Percentiles rank a stretch among this genome's conserved stretches.
These are phyloP conservation scores for Ceyx melanurus DNA, from an alignment of 2,113 vertebrate genomes.

Conservation along the genomic window DNA sequence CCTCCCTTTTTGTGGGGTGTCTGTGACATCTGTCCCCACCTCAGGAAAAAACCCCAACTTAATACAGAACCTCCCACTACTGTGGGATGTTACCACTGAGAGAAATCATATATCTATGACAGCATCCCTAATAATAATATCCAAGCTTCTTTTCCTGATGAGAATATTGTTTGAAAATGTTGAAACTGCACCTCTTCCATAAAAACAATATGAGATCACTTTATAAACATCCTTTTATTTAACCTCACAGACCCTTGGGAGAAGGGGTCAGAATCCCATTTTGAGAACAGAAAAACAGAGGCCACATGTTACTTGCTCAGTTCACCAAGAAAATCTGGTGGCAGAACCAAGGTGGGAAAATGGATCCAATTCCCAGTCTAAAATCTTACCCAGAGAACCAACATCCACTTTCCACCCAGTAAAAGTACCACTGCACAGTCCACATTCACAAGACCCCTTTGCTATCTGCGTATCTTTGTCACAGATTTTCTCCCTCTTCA, in stretches of 20 bases:
- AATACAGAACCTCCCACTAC: not conserved
- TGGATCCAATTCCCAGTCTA: not conserved
- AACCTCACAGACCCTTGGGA: conserved; percentile 5
- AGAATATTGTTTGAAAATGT: conserved; percentile 1
- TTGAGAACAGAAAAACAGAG: not conserved
- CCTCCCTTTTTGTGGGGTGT: not conserved
- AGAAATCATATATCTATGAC: not conserved
- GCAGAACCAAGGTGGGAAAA: not conserved
- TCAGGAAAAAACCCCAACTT: not conserved
- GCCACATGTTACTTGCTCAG: not conserved
- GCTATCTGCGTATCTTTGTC: not conserved
- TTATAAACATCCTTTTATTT: conserved; percentile 46
- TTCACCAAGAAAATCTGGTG: not conserved
- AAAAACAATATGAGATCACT: not conserved
- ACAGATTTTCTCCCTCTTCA: not conserved
- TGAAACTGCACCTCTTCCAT: not conserved
- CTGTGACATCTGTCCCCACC: not conserved
- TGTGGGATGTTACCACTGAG: not conserved
- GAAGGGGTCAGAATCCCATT: not conserved
- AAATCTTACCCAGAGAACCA: not conserved
- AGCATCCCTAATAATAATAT: not conserved
- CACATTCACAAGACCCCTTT: not conserved
- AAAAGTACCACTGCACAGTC: not conserved
- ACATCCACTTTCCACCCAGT: not conserved
- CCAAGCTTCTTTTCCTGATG: not conserved